Evolutionary conservation across 1,140 invertebrate species (phyloP).

Genomic region (Conopomorpha cramerella): DNA sequence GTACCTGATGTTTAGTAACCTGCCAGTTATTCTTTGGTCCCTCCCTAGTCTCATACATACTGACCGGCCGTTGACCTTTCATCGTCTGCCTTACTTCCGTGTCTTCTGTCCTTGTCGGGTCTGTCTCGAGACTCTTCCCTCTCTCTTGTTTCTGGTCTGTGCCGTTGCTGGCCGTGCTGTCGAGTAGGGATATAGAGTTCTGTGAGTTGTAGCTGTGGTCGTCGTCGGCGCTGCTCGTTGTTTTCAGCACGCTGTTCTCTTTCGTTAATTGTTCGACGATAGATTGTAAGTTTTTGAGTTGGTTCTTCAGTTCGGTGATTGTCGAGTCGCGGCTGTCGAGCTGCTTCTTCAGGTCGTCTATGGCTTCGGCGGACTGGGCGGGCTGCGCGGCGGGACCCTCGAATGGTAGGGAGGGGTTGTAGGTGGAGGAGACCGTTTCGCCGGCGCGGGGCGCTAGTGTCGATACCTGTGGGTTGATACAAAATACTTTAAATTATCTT

Average conservation of each 20-base stretch:
- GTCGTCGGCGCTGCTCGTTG: slow-evolving; percentile 34
- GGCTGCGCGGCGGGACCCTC: slow-evolving; percentile 17
- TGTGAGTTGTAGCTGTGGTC: slow-evolving; percentile 37
- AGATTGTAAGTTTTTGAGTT: slow-evolving; percentile 63
- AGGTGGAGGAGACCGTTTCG: slow-evolving; percentile 38
- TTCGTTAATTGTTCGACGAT: slow-evolving; percentile 68
- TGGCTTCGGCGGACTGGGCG: slow-evolving; percentile 21
- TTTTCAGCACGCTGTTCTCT: slow-evolving; percentile 73
- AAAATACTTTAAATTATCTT: no score
- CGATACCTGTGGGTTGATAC: slow-evolving; percentile 18
- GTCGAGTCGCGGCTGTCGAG: slow-evolving; percentile 47
- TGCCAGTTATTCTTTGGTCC: slow-evolving; percentile 70
- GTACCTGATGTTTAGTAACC: slow-evolving; percentile 69
- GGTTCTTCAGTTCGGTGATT: slow-evolving; percentile 65
- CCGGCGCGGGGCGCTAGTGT: slow-evolving; percentile 24
- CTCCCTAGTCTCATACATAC: slow-evolving; percentile 84
- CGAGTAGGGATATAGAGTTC: slow-evolving; percentile 22
- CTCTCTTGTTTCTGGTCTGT: slow-evolving; percentile 21
- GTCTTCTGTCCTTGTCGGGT: slow-evolving; percentile 18
- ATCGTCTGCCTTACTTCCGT: slow-evolving; percentile 16
- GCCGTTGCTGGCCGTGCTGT: slow-evolving; percentile 30
- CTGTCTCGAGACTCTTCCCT: slow-evolving; percentile 37
- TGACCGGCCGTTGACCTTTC: slow-evolving; percentile 72
- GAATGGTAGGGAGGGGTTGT: slow-evolving; percentile 37
- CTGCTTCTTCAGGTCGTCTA: slow-evolving; percentile 41